A percentile compares a stretch with the other conserved stretches of the same genome.
Conservation (phyloP, 2,888 invertebrate species). For the Drosophila colorata region DNA sequence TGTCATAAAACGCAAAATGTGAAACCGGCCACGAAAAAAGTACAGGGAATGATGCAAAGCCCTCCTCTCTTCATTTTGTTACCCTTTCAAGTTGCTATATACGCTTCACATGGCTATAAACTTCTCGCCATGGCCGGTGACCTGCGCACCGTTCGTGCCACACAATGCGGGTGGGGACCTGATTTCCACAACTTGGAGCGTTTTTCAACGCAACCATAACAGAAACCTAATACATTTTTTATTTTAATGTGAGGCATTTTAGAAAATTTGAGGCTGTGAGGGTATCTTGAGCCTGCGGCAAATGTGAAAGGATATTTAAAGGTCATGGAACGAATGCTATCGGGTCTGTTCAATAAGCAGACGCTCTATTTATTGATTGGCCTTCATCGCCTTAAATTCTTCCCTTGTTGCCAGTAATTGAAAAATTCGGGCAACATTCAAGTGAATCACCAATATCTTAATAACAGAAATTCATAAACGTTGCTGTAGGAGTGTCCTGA, state of each 20-base stretch:
- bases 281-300: constrained; percentile 29
- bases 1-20: constrained; percentile 66
- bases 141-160: constrained; percentile 34
- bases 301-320: constrained; percentile 76
- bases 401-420: constrained; percentile 53
- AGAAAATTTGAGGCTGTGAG: constrained; percentile 37
- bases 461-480: constrained; percentile 61
- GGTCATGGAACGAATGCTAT: constrained; percentile 57
- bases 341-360: constrained; percentile 39
- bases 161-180: constrained; percentile 27
- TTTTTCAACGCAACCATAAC: constrained; percentile 40
- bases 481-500: constrained; percentile 18
- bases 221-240: constrained; percentile 73
- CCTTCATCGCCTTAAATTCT: constrained; percentile 9
- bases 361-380: constrained; percentile 53
- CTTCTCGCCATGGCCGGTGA: constrained; percentile 23
- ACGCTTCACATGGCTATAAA: constrained; percentile 34
- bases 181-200: constrained; percentile 14
- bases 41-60: neutral
- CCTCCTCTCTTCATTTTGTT: neutral
- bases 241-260: constrained; percentile 71
- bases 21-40: constrained; percentile 9
- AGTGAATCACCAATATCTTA: constrained; percentile 45
- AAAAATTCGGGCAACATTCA: constrained; percentile 53
- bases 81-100: constrained; percentile 36